A percentile compares a stretch with the other conserved stretches of the same genome.
Conservation (phyloP, 2,888 invertebrate species). For the Cantharis rustica region DNA sequence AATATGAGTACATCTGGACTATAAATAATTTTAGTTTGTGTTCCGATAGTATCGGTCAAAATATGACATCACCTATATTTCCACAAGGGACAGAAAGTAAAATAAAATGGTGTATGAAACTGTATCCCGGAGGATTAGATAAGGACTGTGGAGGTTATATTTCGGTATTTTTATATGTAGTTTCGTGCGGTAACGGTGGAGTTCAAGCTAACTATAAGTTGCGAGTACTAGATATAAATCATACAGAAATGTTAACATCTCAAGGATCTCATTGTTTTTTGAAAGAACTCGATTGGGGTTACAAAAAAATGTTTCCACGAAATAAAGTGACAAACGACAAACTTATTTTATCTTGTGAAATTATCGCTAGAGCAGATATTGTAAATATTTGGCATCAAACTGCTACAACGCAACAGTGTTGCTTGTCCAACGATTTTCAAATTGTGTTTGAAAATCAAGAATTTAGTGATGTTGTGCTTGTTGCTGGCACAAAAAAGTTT, state of each 20-base stretch:
- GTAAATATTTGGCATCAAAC: conserved; percentile 99
- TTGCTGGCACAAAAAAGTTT: conserved; percentile 87
- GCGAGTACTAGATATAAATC: conserved; percentile 99
- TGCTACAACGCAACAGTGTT: conserved; percentile 94
- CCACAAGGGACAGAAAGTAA: conserved; percentile 99
- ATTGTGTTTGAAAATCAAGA: conserved; percentile 95
- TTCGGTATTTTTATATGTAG: conserved; percentile 96
- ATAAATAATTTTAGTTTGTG: conserved; percentile 99
- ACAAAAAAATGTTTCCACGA: conserved; percentile 99
- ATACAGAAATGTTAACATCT: conserved; percentile 99
- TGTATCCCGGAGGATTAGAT: conserved; percentile 99
- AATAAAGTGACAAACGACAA: conserved; percentile 94
- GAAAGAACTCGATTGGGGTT: conserved; percentile 99
- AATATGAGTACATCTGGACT: conserved; percentile 99
- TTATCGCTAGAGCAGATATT: conserved; percentile 97
- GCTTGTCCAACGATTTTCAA: conserved; percentile 92
- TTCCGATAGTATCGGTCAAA: conserved; percentile 99
- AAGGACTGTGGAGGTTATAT: conserved; percentile 99
- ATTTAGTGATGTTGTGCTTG: conserved; percentile 96
- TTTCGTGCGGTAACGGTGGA: conserved; percentile 99
- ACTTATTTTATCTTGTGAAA: conserved; percentile 98
- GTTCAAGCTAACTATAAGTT: conserved; percentile 99
- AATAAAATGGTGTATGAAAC: conserved; percentile 98
- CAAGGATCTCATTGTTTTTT: conserved; percentile 98
- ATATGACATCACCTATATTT: conserved; percentile 98